A percentile compares a stretch with the other conserved stretches of the same genome.
Conservation (phyloP, 2,888 invertebrate genomes). For the Serripes groenlandicus region DNA sequence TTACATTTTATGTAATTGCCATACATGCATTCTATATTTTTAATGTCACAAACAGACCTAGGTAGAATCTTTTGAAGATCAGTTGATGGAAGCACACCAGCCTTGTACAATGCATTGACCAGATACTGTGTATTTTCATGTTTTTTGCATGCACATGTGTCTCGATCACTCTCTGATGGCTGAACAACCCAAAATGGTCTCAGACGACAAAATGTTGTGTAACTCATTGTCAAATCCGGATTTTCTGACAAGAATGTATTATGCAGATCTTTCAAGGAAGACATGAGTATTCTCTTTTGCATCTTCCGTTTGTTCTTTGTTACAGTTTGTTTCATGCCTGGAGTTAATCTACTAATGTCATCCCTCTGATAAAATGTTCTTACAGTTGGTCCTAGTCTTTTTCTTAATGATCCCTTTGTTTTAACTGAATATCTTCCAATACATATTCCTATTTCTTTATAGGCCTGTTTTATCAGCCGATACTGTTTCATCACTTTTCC, state of each 20-base stretch:
- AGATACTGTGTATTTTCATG: slow-evolving; percentile 58
- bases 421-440: not conserved
- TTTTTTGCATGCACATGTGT: slow-evolving; percentile 63
- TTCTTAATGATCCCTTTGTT: not conserved
- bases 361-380: slow-evolving; percentile 39
- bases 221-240: slow-evolving; percentile 52
- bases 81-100: slow-evolving; percentile 16
- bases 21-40: not conserved
- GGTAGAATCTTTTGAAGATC: slow-evolving; percentile 1
- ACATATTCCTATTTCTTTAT: too few relatives aligned
- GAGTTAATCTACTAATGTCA: slow-evolving; percentile 58
- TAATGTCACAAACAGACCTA: slow-evolving; percentile 1
- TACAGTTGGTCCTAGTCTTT: not conserved
- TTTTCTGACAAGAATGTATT: slow-evolving; percentile 51
- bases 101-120: slow-evolving; percentile 26
- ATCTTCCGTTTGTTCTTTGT: slow-evolving; percentile 52
- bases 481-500: not conserved
- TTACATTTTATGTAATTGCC: not conserved
- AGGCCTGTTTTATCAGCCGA: too few relatives aligned
- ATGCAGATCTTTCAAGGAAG: slow-evolving; percentile 58
- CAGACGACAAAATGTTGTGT: slow-evolving; percentile 59
- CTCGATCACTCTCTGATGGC: slow-evolving; percentile 52
- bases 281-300: slow-evolving; percentile 58
- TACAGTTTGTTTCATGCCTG: slow-evolving; percentile 58
- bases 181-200: slow-evolving; percentile 66